Evolutionary conservation across 2,797 vertebrate genomes (phyloP), one percentile per base, ranked within the genome.

Genomic region (Characodon lateralis): DNA sequence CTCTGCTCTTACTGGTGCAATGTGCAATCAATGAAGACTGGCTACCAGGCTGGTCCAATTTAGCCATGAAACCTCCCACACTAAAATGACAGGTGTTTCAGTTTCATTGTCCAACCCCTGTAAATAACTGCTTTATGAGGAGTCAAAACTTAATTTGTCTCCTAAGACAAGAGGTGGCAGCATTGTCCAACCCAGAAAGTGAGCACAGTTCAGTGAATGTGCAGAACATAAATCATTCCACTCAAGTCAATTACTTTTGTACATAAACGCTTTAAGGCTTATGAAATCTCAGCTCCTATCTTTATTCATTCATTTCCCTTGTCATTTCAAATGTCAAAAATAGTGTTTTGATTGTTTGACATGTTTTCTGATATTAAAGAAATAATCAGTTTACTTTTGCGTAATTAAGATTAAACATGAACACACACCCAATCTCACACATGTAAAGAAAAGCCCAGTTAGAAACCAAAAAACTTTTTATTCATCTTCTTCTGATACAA

Each of bases 401-500:
- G 66, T n/a, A 69, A n/a, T 69, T 43, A 46, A 2, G 22, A 69
- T 46, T 48, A 16, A 69, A 69, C 66, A 43, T 8, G 7, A 13
- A n/a, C 26, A 65, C 26, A 70, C 68, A 76, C 46, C 43, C 48
- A 51, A 51, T 70, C 59, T 80, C 16, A 18, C 61, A 73, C 55
- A 71, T 12, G 4, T 72, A 56, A 35, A n/a, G 31, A 16, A n/a
- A 3, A 76, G 31, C 39, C 31, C 50, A 66, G 63, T 80, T 87
- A 81, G 82, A 95, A 95, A 93, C 88, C 89, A 94, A 95, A 92
- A 77, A 92, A 10, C 65, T 79, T 94, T 93, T 95, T 95, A 91
- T 90, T 92, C 50, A 86, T 91, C 85, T 82, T 94, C 89, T 92
- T 94, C 90, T 94, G 92, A 95, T 96, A 96, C 95, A 96, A 96